phyloP scores from a whole-genome alignment of 2,113 vertebrate genomes.

The Ochotona princeps region DNA sequence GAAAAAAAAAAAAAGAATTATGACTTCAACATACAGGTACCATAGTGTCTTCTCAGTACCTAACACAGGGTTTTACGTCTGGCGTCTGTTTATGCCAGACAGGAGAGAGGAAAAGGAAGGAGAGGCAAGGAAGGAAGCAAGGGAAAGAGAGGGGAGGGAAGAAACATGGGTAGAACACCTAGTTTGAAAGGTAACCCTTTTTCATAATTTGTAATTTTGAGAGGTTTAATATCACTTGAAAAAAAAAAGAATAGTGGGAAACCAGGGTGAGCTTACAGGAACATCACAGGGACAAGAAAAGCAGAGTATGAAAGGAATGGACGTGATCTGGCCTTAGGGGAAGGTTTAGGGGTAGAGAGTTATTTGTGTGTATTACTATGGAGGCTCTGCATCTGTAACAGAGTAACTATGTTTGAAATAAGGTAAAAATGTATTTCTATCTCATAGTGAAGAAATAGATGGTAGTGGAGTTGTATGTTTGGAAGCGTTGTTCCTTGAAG shows the following conservation, averaged over 20 bases:
- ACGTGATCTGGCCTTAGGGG: neutral
- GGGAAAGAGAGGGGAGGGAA: neutral
- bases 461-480: neutral
- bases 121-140: neutral
- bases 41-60: neutral
- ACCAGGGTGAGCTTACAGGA: neutral
- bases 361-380: neutral
- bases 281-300: neutral
- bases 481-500: neutral
- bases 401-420: neutral
- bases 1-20: neutral
- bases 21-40: neutral
- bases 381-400: neutral
- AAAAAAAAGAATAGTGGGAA: neutral
- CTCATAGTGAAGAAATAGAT: neutral
- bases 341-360: neutral
- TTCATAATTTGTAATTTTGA: neutral
- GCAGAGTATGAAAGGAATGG: neutral
- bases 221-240: neutral
- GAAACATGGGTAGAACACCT: too few relatives aligned
- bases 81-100: neutral
- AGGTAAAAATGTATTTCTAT: neutral
- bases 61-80: neutral
- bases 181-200: neutral
- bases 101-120: neutral